Percentiles rank a stretch among this genome's conserved stretches.
Conservation (phyloP, 2,888 invertebrate species). For the Taphrorychus bicolor region DNA sequence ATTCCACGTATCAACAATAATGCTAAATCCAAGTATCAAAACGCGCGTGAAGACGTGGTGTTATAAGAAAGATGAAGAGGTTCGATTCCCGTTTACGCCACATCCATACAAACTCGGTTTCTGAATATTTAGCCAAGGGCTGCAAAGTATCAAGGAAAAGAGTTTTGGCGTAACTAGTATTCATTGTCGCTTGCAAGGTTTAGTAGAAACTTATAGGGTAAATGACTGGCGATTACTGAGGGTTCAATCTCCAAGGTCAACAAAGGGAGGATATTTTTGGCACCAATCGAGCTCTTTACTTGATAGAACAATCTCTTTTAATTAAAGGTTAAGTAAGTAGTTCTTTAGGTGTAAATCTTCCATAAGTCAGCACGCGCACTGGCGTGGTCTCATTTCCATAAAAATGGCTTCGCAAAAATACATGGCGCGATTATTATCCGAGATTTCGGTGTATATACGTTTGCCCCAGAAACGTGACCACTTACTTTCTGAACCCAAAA, state of each 20-base stretch:
- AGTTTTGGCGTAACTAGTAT: background rate
- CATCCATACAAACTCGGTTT: background rate
- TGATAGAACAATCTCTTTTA: background rate
- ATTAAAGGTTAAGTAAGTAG: background rate
- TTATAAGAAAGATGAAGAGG: slow-evolving; percentile 8
- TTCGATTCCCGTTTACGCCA: background rate
- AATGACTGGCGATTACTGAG: too few species aligned
- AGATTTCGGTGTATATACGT: slow-evolving; percentile 1
- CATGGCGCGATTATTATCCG: slow-evolving; percentile 5
- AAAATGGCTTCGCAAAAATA: slow-evolving; percentile 2
- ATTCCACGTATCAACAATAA: slow-evolving; percentile 1
- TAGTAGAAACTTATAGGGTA: too few species aligned
- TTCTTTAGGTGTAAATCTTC: background rate
- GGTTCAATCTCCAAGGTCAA: too few species aligned
- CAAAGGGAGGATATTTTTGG: too few species aligned
- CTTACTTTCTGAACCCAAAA: background rate
- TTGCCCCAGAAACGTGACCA: slow-evolving; percentile 7
- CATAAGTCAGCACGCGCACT: background rate
- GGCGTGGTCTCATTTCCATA: background rate
- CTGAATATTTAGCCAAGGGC: background rate
- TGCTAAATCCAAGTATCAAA: background rate
- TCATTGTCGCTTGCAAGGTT: background rate
- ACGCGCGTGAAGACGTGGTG: background rate
- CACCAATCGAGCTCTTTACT: background rate
- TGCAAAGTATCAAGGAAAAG: background rate